Percentiles rank a stretch among this genome's conserved stretches.
phyloP scores from a whole-genome alignment of 2,797 vertebrate species.

The Luscinia luscinia region DNA sequence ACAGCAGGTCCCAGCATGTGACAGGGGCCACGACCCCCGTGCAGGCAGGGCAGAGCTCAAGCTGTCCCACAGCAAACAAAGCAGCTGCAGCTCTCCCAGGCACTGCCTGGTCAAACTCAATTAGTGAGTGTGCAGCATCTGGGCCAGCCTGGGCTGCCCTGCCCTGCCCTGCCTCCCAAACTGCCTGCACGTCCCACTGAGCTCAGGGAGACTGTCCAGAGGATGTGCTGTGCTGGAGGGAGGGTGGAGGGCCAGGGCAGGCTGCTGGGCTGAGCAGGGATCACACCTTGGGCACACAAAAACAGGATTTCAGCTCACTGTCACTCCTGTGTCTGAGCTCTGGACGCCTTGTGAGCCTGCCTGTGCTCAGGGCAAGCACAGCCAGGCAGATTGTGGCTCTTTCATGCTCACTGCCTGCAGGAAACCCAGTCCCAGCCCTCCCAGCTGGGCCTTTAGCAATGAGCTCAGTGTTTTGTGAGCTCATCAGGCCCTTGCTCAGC shows the following conservation, averaged over 20 bases:
- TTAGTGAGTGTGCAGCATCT: background rate
- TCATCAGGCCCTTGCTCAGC: background rate
- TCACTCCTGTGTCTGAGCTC: rapidly evolving
- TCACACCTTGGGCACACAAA: rapidly evolving
- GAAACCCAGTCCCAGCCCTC: background rate
- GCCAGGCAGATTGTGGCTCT: rapidly evolving
- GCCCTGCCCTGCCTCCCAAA: rapidly evolving
- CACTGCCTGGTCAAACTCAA: constrained; percentile 23
- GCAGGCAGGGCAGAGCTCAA: background rate
- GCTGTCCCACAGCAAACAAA: background rate
- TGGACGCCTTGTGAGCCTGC: background rate
- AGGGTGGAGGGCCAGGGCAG: background rate
- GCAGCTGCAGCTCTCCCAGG: rapidly evolving
- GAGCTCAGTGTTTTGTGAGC: background rate
- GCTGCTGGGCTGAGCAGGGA: background rate
- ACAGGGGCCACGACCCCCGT: background rate
- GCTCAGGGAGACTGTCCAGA: background rate
- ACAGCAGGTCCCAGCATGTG: background rate
- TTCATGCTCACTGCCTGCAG: background rate
- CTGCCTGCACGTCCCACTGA: background rate
- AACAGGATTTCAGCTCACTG: rapidly evolving
- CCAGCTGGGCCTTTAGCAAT: background rate
- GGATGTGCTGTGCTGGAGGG: background rate
- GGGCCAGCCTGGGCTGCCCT: background rate
- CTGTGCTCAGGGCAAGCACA: background rate